Conservation (phyloP, 2,113 vertebrate genomes). For the Bubalus kerabau region DNA sequence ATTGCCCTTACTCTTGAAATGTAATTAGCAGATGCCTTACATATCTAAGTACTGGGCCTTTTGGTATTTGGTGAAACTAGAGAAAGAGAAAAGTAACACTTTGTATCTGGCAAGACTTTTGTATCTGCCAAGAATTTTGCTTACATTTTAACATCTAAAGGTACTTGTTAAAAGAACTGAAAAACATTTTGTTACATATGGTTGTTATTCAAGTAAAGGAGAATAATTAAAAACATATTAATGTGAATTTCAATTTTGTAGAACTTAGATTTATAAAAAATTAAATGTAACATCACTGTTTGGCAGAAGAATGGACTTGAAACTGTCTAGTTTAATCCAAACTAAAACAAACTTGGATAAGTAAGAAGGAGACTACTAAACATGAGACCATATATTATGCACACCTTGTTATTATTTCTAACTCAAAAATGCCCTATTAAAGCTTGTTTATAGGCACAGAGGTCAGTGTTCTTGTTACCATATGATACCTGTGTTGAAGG, state of each 20-base stretch:
- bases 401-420: background rate
- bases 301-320: background rate
- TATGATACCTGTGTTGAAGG: background rate
- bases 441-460: background rate
- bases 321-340: background rate
- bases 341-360: background rate
- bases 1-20: slow-evolving; percentile 34
- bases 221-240: background rate
- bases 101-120: background rate
- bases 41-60: background rate
- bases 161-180: background rate
- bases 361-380: background rate
- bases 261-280: background rate
- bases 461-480: background rate
- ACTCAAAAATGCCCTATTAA: background rate
- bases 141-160: background rate
- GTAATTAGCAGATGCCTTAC: slow-evolving; percentile 32
- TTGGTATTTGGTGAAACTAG: background rate
- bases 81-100: slow-evolving; percentile 2
- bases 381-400: background rate
- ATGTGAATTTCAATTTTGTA: slow-evolving; percentile 8
- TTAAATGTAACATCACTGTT: background rate
- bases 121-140: slow-evolving; percentile 15
- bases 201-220: background rate
- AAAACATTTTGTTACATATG: background rate